Evolutionary conservation across 2,888 invertebrate species (phyloP).

Genomic region (Dastarcus helophoroides): DNA sequence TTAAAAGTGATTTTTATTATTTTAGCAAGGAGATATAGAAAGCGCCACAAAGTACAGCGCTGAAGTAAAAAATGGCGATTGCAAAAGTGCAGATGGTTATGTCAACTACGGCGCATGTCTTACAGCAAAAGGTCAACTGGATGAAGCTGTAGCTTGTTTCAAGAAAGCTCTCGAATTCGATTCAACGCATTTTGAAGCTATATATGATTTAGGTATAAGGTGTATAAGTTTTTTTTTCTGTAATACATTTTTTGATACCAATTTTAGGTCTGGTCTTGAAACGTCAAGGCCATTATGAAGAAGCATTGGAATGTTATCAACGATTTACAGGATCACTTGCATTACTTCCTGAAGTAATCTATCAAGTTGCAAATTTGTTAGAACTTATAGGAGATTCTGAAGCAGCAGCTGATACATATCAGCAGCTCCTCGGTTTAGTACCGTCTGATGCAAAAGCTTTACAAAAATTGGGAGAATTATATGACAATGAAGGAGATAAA

Average conservation of each 20-base stretch:
- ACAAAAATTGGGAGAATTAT: slow-evolving; percentile 80
- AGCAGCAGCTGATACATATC: slow-evolving; percentile 52
- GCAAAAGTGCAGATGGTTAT: slow-evolving; percentile 69
- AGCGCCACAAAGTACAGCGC: slow-evolving; percentile 69
- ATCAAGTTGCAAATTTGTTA: slow-evolving; percentile 68
- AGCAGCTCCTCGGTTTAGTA: slow-evolving; percentile 69
- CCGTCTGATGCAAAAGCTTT: slow-evolving; percentile 86
- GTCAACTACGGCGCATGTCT: slow-evolving; percentile 79
- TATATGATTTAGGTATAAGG: slow-evolving; percentile 67
- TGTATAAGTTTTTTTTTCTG: slow-evolving; percentile 3
- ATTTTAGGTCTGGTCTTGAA: slow-evolving; percentile 55
- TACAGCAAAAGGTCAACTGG: slow-evolving; percentile 54
- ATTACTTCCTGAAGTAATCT: slow-evolving; percentile 49
- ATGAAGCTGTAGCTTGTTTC: slow-evolving; percentile 60
- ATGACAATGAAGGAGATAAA: slow-evolving; percentile 82
- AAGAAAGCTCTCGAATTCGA: slow-evolving; percentile 68
- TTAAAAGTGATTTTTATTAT: no score
- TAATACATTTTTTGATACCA: slow-evolving; percentile 2
- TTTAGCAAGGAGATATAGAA: slow-evolving; percentile 64
- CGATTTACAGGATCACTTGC: slow-evolving; percentile 47
- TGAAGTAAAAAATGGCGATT: slow-evolving; percentile 60
- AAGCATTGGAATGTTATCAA: slow-evolving; percentile 69
- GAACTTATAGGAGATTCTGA: slow-evolving; percentile 53
- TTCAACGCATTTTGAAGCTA: slow-evolving; percentile 71
- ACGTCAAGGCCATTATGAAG: slow-evolving; percentile 54